phyloP scores from a whole-genome alignment of 92 coral and sea anemone genomes.

The Virgularia gustaviana region DNA sequence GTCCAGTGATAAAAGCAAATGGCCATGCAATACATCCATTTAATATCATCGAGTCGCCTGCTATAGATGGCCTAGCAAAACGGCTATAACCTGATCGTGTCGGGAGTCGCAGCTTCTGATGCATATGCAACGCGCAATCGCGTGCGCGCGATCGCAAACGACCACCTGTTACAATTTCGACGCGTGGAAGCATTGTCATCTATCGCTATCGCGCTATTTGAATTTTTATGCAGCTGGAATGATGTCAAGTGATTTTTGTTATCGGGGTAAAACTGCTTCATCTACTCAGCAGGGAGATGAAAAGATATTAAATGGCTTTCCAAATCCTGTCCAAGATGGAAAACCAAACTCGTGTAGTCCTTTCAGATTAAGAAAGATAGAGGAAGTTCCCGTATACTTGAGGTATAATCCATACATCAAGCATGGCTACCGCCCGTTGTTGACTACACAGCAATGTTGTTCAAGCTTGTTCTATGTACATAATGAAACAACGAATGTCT shows the following conservation, averaged over 20 bases:
- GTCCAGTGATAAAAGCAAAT: too few relatives aligned
- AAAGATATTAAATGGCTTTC: background rate
- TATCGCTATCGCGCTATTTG: background rate
- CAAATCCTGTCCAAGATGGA: background rate
- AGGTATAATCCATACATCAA: slow-evolving; percentile 73
- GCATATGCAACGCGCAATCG: too few relatives aligned
- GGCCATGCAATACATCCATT: too few relatives aligned
- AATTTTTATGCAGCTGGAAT: too few relatives aligned
- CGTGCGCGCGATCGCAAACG: too few relatives aligned
- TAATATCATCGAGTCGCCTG: too few relatives aligned
- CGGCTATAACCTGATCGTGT: too few relatives aligned
- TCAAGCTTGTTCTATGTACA: slow-evolving; percentile 79
- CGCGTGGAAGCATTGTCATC: too few relatives aligned
- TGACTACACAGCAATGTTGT: slow-evolving; percentile 62
- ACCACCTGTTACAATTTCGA: too few relatives aligned
- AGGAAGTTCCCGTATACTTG: slow-evolving; percentile 24
- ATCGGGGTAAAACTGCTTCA: background rate
- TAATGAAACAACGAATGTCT: slow-evolving; percentile 82
- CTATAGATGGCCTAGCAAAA: too few relatives aligned
- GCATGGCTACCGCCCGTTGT: slow-evolving; percentile 71
- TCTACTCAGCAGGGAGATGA: background rate
- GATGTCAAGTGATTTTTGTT: too few relatives aligned
- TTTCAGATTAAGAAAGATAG: slow-evolving; percentile 4
- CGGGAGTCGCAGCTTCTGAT: too few relatives aligned
- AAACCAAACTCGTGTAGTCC: background rate